phyloP scores from a whole-genome alignment of 1,140 invertebrate genomes.

The Trypoxylus dichotomus region DNA sequence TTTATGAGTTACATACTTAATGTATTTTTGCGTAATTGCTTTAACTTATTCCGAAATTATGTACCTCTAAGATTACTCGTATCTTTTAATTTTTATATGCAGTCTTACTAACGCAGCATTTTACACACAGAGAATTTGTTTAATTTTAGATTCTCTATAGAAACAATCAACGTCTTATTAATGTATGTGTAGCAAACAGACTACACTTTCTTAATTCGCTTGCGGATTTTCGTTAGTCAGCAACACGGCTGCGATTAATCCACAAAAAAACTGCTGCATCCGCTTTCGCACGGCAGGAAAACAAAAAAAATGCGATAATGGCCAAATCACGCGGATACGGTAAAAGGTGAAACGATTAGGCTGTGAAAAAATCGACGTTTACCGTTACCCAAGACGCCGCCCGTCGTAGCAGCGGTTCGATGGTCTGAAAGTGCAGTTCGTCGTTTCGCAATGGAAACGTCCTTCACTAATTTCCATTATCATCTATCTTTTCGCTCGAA shows the following conservation, averaged over 20 bases:
- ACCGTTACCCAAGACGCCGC: not conserved
- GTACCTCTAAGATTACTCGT: no score
- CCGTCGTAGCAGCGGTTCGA: no score
- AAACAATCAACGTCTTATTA: no score
- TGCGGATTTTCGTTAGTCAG: not conserved
- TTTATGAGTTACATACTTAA: no score
- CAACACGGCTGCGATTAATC: not conserved
- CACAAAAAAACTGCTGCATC: not conserved
- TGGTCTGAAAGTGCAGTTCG: slow-evolving; percentile 28
- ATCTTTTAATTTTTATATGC: no score
- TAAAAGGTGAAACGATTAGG: not conserved
- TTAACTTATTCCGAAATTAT: no score
- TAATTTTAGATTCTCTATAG: no score
- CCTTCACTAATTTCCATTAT: slow-evolving; percentile 35
- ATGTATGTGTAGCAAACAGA: no score
- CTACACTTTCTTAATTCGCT: no score
- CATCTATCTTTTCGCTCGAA: slow-evolving; percentile 33
- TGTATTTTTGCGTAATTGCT: no score
- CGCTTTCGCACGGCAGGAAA: not conserved
- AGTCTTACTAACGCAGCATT: no score
- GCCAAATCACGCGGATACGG: not conserved
- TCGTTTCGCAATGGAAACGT: slow-evolving; percentile 30
- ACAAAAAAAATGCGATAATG: not conserved
- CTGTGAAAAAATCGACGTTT: not conserved
- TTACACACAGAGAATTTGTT: no score